Base-by-base conservation (phyloP, 2,888 invertebrate species). In the Anorthoa munda region DNA sequence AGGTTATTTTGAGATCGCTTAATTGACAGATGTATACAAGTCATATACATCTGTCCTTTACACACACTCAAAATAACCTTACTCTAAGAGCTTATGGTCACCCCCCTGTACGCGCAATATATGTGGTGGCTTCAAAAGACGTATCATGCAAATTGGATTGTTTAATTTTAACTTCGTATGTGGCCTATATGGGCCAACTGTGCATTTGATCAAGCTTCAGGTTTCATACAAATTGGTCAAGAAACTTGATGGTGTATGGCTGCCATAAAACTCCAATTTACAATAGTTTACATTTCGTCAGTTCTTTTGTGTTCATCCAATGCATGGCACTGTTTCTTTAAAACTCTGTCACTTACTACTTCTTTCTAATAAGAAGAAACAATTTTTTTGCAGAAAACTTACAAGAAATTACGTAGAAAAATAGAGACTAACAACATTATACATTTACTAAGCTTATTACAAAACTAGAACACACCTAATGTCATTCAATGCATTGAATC, bases 401-500 rank as follows among this genome's bases (percentile, higher is more conserved):
- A 26, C 23, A 48, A 64, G 3, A 66, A 53, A 21, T 75, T 26
- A 58, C 4, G 13, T 51, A 23, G 7, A 58, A 58, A 51, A 50
- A 18, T 26, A 13, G 21, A n/a, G 13, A 39, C 21, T 51, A 74
- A 53, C 39, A 72, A 48, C n/a, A 56, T 17, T 39, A 75, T 31
- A 74, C 26, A 75, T 18, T 21, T 31, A 48, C 13, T 53, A 18
- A 60, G 39, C 26, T 59, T 26, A 48, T 78, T 45, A 60, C 15
- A 45, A 55, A 70, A 53, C 18, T 39, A n/a, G 23, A 7, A 59
- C 9, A 15, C 13, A 67, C 12, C 15, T 56, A 71, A 45, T 50
- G 31, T 39, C 17, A 58, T 58, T 31, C 3, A 63, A 56, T 15
- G 23, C 17, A 2, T 23, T 48, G 63, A n/a, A 72, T 31, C 46